Conservation (phyloP, 2,797 vertebrate genomes). For the Bucorvus abyssinicus region DNA sequence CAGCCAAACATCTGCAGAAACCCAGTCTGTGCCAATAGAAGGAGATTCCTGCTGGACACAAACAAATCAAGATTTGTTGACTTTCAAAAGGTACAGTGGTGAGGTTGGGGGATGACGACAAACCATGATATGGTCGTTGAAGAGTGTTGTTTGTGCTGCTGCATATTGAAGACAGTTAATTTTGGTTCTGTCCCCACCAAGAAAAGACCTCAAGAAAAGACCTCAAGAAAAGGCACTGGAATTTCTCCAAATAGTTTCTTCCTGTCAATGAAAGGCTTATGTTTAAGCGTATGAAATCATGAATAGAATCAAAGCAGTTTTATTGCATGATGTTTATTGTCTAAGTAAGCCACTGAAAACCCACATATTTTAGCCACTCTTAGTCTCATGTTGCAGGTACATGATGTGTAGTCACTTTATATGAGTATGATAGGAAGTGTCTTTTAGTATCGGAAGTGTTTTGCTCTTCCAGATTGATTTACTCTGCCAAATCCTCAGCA, state of each 20-base stretch:
- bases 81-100: constrained; percentile 91
- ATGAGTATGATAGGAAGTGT: neutral
- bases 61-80: constrained; percentile 98
- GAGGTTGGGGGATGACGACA: accelerated
- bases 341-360: neutral
- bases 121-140: neutral
- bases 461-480: neutral
- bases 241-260: neutral
- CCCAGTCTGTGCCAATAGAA: constrained; percentile 94
- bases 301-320: neutral
- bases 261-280: neutral
- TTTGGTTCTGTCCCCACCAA: neutral
- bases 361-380: accelerated
- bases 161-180: accelerated
- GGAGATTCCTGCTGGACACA: constrained; percentile 94
- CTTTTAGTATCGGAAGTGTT: neutral
- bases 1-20: constrained; percentile 97
- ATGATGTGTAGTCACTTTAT: neutral
- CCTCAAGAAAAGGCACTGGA: neutral
- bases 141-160: neutral
- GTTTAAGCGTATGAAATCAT: neutral
- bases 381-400: neutral
- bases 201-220: no score
- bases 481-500: neutral
- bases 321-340: neutral